phyloP scores from a whole-genome alignment of 2,113 vertebrate genomes.

The Synchiropus splendidus region DNA sequence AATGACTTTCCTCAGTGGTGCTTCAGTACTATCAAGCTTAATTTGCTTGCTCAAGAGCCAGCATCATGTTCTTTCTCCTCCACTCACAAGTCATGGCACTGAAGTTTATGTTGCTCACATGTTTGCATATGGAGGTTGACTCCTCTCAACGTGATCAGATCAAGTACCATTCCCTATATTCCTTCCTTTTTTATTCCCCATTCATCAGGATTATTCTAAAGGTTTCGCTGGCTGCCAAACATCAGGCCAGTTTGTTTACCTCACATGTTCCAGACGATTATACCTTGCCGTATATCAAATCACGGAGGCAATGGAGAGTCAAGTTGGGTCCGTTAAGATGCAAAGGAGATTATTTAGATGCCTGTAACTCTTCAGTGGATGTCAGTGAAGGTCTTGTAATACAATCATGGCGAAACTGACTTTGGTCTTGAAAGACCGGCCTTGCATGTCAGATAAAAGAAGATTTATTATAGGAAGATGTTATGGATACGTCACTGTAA shows the following conservation, averaged over 20 bases:
- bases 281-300: too few relatives aligned
- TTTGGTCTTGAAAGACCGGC: background rate
- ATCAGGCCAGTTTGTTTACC: too few relatives aligned
- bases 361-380: background rate
- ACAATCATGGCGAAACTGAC: background rate
- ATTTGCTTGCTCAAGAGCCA: conserved; percentile 58
- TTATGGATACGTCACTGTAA: too few relatives aligned
- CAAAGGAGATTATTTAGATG: background rate
- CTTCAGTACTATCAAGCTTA: conserved; percentile 47
- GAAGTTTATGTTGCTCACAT: conserved; percentile 35
- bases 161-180: too few relatives aligned
- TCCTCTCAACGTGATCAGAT: conserved; percentile 38
- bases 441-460: background rate
- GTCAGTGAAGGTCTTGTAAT: background rate
- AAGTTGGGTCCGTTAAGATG: background rate
- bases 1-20: conserved; percentile 48
- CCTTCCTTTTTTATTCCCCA: too few relatives aligned
- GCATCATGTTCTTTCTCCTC: conserved; percentile 54
- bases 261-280: too few relatives aligned
- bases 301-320: too few relatives aligned
- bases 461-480: background rate
- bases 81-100: conserved; percentile 51
- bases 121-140: conserved; percentile 29
- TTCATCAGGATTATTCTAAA: too few relatives aligned
- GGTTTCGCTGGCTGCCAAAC: too few relatives aligned